phyloP scores from a whole-genome alignment of 1,140 invertebrate genomes.

The Whitmania pigra region DNA sequence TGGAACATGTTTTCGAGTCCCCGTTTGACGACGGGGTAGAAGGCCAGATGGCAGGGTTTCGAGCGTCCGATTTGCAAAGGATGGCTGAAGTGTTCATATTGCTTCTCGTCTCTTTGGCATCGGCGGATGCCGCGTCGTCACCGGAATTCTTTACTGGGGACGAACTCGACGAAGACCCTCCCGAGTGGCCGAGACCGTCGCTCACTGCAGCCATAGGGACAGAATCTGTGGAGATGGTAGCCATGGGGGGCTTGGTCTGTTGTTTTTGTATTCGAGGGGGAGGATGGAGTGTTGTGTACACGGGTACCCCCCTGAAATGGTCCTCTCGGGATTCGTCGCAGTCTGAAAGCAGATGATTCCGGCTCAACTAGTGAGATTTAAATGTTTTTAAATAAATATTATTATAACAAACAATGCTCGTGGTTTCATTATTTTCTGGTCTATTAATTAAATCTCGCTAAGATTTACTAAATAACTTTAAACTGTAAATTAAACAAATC shows the following conservation, averaged over 20 bases:
- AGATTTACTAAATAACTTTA: too few species aligned
- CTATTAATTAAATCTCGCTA: background rate
- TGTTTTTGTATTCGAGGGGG: conserved; percentile 7
- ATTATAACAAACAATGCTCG: background rate
- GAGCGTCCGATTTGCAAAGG: too few species aligned
- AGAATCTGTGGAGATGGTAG: background rate
- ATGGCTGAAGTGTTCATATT: too few species aligned
- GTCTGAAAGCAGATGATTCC: background rate
- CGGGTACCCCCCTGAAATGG: background rate
- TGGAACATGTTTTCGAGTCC: too few species aligned
- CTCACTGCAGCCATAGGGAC: background rate
- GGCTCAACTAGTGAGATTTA: too few species aligned
- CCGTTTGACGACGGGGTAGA: too few species aligned
- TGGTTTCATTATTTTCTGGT: background rate
- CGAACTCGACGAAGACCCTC: too few species aligned
- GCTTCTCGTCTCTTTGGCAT: too few species aligned
- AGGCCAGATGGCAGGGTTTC: too few species aligned
- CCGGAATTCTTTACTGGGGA: too few species aligned
- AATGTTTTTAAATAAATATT: background rate
- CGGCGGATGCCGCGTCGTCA: too few species aligned
- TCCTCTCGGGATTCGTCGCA: conserved; percentile 3
- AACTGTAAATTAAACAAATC: background rate
- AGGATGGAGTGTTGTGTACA: conserved; percentile 14
- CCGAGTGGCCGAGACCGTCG: background rate
- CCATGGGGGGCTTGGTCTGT: background rate